Evolutionary conservation across 37 sponge, comb jelly and placozoan species (phyloP).

Genomic region (Hexactinellida sp.): DNA sequence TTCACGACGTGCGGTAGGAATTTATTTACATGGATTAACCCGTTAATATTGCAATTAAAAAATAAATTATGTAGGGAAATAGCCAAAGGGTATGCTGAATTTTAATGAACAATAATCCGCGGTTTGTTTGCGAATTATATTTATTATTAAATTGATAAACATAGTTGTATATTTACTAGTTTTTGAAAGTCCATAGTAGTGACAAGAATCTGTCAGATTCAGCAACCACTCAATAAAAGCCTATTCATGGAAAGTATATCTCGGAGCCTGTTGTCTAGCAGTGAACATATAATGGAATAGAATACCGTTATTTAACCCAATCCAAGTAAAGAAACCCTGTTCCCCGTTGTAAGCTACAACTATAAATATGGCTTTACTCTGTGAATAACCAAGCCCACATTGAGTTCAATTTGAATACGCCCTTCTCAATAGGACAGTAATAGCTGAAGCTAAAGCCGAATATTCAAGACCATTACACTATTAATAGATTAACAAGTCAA

Average conservation of each 20-base stretch:
- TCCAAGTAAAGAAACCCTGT: not conserved
- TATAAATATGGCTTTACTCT: constrained; percentile 8
- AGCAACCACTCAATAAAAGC: not conserved
- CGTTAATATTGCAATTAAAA: too few species aligned
- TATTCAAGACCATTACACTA: not conserved
- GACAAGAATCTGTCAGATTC: not conserved
- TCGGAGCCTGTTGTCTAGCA: not conserved
- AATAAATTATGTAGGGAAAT: too few species aligned
- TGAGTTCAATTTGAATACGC: not conserved
- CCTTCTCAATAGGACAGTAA: not conserved
- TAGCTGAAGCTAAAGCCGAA: not conserved
- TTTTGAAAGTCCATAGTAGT: not conserved
- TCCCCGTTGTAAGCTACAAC: not conserved
- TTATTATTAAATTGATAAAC: too few species aligned
- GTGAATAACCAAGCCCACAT: not conserved
- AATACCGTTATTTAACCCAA: not conserved
- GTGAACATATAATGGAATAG: not conserved
- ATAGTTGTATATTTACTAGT: too few species aligned
- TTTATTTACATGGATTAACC: too few species aligned
- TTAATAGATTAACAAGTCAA: not conserved
- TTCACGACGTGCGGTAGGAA: too few species aligned
- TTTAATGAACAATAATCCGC: too few species aligned
- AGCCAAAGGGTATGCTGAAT: too few species aligned
- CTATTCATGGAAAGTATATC: not conserved
- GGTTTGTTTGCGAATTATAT: too few species aligned